Base-by-base conservation (phyloP, 2,797 vertebrate species). In the Pangasius macronema region DNA sequence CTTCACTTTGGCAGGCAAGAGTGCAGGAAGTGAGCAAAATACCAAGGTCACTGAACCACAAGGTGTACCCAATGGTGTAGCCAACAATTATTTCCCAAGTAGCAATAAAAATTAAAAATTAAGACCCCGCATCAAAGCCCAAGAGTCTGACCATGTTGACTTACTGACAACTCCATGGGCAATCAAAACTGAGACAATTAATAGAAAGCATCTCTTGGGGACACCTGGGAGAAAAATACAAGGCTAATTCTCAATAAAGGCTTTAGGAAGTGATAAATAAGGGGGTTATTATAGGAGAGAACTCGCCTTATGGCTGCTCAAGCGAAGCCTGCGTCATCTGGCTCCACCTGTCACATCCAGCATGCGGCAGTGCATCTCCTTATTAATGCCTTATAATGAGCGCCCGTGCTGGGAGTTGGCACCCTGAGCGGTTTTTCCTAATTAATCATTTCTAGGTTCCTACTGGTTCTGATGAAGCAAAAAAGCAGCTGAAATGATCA, bases 321-420 rank as follows among this genome's bases (percentile, higher is more conserved):
- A 51, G 51, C 53, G 20, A 79, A 51, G 63, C 84, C 77, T 86
- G 87, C 75, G 24, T 91, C 85, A 88, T 76, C 65, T 36, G 73
- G 70, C 85, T 88, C 89, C 81, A 84, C 77, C 89, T 81, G 80
- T 73, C 90, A 90, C 67, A 53, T 75, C 80, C 81, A 65, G 63
- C 46, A 49, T 84, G 85, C 13, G 39, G 86, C 85, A 87, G 77
- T 61, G 7, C 85, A n/a, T 67, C 82, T 87, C 42, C 88, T 87
- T 90, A 92, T 92, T 90, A 91, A 88, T 91, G 89, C 76, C 81
- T 87, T 83, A 86, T 90, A 89, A 92, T 90, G 90, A 93, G 90
- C 24, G 9, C 46, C 42, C 89, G 2, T 73, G 86, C 89, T 91
- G 91, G 86, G 90, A 87, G 86, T 86, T 91, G 90, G 89, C 88